Conservation (phyloP, 2,888 invertebrate genomes). For the Apocheima hispidaria region DNA sequence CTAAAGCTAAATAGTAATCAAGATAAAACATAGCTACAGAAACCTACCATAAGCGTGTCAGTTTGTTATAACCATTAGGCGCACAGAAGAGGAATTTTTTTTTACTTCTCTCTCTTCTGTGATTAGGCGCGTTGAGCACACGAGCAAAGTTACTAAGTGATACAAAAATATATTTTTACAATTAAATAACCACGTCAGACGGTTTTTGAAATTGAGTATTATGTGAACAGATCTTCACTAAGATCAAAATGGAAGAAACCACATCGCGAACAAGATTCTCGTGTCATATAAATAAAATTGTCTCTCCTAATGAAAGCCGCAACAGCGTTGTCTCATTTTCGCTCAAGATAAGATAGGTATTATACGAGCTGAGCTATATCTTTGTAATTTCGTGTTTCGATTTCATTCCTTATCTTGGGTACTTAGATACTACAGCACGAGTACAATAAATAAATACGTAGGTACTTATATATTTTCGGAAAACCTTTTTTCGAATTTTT, state of each 20-base stretch:
- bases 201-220: constrained; percentile 3
- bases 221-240: constrained; percentile 2
- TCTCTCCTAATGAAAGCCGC: constrained; percentile 27
- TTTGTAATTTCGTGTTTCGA: constrained; percentile 7
- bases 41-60: no score
- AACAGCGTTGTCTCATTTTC: constrained; percentile 16
- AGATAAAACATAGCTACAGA: no score
- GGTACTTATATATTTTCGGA: no score
- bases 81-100: no score
- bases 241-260: constrained; percentile 17
- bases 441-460: no score
- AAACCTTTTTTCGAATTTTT: no score
- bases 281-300: constrained; percentile 23
- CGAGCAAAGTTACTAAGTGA: background rate
- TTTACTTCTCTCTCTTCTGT: no score
- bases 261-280: constrained; percentile 8
- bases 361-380: constrained; percentile 3
- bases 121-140: background rate
- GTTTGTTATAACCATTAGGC: no score
- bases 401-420: background rate
- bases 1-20: no score
- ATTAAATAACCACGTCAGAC: background rate
- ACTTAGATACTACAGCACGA: background rate
- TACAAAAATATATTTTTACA: constrained; percentile 1
- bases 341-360: constrained; percentile 5